Evolutionary conservation across 2,113 vertebrate species (phyloP), one percentile per base, ranked within the genome.

Genomic region (Dicaeum eximium): DNA sequence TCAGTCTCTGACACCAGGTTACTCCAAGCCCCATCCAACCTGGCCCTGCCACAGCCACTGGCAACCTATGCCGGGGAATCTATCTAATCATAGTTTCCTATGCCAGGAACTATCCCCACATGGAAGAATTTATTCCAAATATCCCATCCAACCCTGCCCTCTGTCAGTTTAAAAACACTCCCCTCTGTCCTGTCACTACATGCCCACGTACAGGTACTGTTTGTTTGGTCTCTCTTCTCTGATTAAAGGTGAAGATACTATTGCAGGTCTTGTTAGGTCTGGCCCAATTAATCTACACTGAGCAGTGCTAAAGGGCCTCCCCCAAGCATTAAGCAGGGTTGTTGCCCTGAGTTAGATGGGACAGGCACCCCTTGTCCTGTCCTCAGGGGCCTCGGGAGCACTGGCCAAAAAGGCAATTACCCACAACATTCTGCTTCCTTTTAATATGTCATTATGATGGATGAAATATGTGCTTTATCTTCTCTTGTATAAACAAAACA

Each of bases 401-500:
- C 58, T 13, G 37, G 88, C 93, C 95, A 93, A 88, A 78, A 89
- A 86, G 60, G 58, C 91, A 86, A 91, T 94, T 92, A 88, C 44
- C 66, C 58, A 31, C 56, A 80, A 61, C 72, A 81, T 85, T 93
- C 86, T 89, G 40, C 84, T 95, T 79, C 73, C 77, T 86, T 84
- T 74, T 33, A 67, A 53, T 56, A 15, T 42, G 47, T 83, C 84
- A 69, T 22, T 21, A 22, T 40, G 93, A 82, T 40, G 84, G 95
- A 38, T 88, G 58, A 90, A 96, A 38, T 87, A 47, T 10, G 65
- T 71, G 85, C 72, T 92, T 96, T 95, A 82, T 93, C 93, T 93
- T 66, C 64, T 50, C 85, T 72, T 37, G 9, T 35, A 71, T 75
- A 94, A 95, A 88, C 81, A 90, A 66, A 85, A 57, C 72, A 40